Evolutionary conservation across 2,888 invertebrate genomes (phyloP).

Genomic region (Exephanes ischioxanthus): DNA sequence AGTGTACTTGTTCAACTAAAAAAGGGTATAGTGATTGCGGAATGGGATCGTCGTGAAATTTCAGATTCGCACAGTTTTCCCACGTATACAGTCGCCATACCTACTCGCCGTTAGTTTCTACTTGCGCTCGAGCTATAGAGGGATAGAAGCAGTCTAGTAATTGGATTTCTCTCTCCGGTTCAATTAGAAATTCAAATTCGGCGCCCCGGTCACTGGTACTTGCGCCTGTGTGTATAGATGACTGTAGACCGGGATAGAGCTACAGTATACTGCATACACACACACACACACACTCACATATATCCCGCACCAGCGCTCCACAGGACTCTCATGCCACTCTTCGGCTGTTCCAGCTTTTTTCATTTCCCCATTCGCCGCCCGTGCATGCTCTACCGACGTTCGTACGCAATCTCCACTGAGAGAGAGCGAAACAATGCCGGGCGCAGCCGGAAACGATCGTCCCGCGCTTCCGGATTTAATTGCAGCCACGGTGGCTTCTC

Average conservation of each 20-base stretch:
- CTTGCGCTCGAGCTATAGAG: slow-evolving; percentile 45
- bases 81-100: slow-evolving; percentile 19
- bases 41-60: slow-evolving; percentile 20
- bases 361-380: slow-evolving; percentile 38
- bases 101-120: slow-evolving; percentile 50
- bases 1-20: background rate
- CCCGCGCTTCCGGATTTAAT: slow-evolving; percentile 64
- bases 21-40: slow-evolving; percentile 18
- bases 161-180: slow-evolving; percentile 75
- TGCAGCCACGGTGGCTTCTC: slow-evolving; percentile 55
- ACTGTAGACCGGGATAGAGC: slow-evolving; percentile 14
- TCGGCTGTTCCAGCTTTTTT: slow-evolving; percentile 43
- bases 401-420: slow-evolving; percentile 19
- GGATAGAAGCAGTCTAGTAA: slow-evolving; percentile 68
- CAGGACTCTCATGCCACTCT: slow-evolving; percentile 51
- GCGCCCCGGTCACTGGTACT: slow-evolving; percentile 71
- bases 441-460: slow-evolving; percentile 40
- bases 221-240: slow-evolving; percentile 22
- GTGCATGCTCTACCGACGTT: slow-evolving; percentile 20
- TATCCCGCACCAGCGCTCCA: slow-evolving; percentile 20
- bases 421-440: slow-evolving; percentile 46
- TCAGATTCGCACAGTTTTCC: slow-evolving; percentile 33
- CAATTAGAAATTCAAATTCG: slow-evolving; percentile 84
- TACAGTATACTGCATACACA: slow-evolving; percentile 48
- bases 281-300: background rate